Evolutionary conservation across 2,888 invertebrate genomes (phyloP).

Genomic region (Spialia ferax): DNA sequence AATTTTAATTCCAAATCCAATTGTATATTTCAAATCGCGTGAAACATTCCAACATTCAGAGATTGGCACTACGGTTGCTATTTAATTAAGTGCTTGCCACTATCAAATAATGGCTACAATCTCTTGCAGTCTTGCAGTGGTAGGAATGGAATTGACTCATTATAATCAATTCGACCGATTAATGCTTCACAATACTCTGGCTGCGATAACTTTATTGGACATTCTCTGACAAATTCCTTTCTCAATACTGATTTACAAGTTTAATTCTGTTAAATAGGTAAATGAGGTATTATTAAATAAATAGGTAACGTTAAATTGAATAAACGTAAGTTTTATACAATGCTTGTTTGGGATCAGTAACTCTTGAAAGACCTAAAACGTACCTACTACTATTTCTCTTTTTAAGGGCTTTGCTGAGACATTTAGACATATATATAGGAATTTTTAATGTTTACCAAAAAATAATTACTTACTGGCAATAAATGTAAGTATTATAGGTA

Average conservation of each 20-base stretch:
- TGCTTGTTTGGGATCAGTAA: too few species aligned
- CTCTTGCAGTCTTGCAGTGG: slow-evolving; percentile 15
- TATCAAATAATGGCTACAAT: slow-evolving; percentile 24
- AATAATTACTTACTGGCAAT: too few species aligned
- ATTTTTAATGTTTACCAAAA: too few species aligned
- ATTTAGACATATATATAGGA: too few species aligned
- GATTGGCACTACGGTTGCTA: slow-evolving; percentile 24
- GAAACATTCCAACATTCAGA: slow-evolving; percentile 34
- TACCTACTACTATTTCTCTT: too few species aligned
- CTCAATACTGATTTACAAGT: slow-evolving; percentile 2
- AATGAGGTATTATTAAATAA: too few species aligned
- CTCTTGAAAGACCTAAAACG: too few species aligned
- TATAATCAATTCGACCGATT: slow-evolving; percentile 25
- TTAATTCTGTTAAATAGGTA: not conserved
- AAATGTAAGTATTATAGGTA: too few species aligned
- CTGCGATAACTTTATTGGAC: slow-evolving; percentile 4
- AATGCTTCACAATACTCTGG: slow-evolving; percentile 19
- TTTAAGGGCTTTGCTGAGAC: too few species aligned
- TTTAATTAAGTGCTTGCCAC: slow-evolving; percentile 33
- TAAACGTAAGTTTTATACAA: not conserved
- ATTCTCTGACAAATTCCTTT: slow-evolving; percentile 7
- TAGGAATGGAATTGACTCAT: slow-evolving; percentile 32
- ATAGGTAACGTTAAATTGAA: too few species aligned
- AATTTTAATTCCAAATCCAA: slow-evolving; percentile 1
- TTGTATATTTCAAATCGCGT: slow-evolving; percentile 20